Evolutionary conservation across 2,113 vertebrate genomes (phyloP), one percentile per base, ranked within the genome.

Genomic region (Platichthys stellatus): DNA sequence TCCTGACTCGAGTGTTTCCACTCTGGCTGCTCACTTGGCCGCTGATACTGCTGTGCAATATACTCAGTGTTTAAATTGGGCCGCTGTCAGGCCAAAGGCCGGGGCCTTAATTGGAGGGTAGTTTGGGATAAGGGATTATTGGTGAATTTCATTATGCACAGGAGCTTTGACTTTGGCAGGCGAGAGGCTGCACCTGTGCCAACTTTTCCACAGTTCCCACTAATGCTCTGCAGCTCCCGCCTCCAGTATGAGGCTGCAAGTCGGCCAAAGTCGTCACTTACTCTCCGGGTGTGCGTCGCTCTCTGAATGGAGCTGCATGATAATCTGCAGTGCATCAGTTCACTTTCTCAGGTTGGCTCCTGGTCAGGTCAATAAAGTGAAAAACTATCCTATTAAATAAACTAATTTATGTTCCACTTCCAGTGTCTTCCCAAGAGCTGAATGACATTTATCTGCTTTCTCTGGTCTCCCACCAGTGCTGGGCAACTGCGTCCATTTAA

Each of bases 101-200:
- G 10, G 54, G 61, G 26, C 69, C 61, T 74, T 83, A 85, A 90
- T 81, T 78, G 79, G 80, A 61, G 65, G 75, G 67, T 66, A 73
- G 65, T 70, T 82, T 86, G 72, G 69, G 74, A 65, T 56, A 49
- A 76, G 75, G 84, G 87, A 90, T 87, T 86, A 90, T 65, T 70
- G 62, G 80, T 51, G 65, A 80, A 82, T 84, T 82, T 84, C 80
- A 86, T 85, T 74, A 78, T 26, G 35, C 43, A 17, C 17, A 66
- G 81, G 67, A 83, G 84, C 69, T 85, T 80, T 86, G 84, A 54
- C 80, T 74, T 85, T 90, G 85, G 85, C 86, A 81, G 73, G 64
- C 69, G 28, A 13, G 45, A 12, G n/a, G 3, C 12, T 35, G 38
- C 53, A 80, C 72, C 72, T 73, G 57, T 85, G 90, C 90, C 88